Conservation (phyloP, 2,113 vertebrate genomes). For the Orthonyx spaldingii region DNA sequence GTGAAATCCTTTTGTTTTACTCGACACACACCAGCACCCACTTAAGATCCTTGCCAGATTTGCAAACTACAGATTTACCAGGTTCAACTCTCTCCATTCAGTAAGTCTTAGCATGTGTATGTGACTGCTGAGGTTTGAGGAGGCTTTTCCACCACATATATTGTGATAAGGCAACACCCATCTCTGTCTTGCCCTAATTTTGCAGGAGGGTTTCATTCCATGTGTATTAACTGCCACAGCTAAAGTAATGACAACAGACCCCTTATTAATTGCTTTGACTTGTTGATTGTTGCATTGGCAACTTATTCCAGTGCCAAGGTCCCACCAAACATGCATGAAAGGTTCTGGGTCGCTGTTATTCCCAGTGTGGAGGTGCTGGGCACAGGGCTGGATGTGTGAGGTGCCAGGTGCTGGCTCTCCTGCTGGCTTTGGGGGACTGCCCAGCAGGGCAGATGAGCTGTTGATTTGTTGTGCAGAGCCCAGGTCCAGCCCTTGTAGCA, state of each 20-base stretch:
- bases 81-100: conserved; percentile 7
- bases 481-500: neutral
- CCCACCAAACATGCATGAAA: neutral
- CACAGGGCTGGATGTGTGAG: neutral
- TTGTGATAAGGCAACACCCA: neutral
- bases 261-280: neutral
- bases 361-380: neutral
- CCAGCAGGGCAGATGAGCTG: neutral
- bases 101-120: neutral
- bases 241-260: neutral
- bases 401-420: neutral
- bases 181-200: neutral
- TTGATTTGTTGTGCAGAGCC: neutral
- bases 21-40: neutral
- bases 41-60: neutral
- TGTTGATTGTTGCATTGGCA: neutral
- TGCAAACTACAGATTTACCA: conserved; percentile 32
- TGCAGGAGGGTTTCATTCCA: neutral
- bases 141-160: neutral
- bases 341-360: neutral
- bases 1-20: neutral
- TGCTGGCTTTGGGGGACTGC: neutral
- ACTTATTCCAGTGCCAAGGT: neutral
- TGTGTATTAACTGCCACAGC: neutral
- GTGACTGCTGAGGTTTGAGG: neutral